phyloP scores from a whole-genome alignment of 2,113 vertebrate species.

The Proteles cristata region DNA sequence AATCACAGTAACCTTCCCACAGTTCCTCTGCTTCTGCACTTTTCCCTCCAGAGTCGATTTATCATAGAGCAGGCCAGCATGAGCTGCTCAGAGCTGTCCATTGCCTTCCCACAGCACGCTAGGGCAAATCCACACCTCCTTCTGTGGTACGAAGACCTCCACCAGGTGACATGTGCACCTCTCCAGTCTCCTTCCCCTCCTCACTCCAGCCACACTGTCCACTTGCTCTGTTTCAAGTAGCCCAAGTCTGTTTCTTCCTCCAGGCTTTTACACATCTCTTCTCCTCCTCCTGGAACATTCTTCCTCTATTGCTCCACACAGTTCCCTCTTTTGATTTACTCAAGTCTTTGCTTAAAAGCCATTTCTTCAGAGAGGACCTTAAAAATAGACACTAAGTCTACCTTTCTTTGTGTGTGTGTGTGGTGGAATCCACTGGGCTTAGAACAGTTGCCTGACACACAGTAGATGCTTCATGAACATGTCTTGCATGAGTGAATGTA shows the following conservation, averaged over 20 bases:
- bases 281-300: not conserved
- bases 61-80: not conserved
- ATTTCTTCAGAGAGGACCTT: not conserved
- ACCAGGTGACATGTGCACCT: fast-evolving
- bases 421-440: not conserved
- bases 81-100: not conserved
- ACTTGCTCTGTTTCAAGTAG: not conserved
- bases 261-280: not conserved
- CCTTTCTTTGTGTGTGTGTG: not conserved
- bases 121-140: not conserved
- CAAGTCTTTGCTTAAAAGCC: not conserved
- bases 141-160: not conserved
- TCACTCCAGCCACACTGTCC: not conserved
- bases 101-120: not conserved
- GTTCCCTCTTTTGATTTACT: not conserved
- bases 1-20: not conserved
- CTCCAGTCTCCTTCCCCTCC: fast-evolving
- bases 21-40: not conserved
- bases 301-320: not conserved
- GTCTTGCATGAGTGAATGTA: not conserved
- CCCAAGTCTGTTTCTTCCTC: not conserved
- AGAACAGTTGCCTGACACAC: not conserved
- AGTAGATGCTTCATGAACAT: not conserved
- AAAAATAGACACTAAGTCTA: not conserved
- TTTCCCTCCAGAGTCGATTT: not conserved